Percentiles rank a stretch among this genome's conserved stretches.
Evolutionary conservation across 2,797 vertebrate species (phyloP).

Genomic region (Mus spretus): DNA sequence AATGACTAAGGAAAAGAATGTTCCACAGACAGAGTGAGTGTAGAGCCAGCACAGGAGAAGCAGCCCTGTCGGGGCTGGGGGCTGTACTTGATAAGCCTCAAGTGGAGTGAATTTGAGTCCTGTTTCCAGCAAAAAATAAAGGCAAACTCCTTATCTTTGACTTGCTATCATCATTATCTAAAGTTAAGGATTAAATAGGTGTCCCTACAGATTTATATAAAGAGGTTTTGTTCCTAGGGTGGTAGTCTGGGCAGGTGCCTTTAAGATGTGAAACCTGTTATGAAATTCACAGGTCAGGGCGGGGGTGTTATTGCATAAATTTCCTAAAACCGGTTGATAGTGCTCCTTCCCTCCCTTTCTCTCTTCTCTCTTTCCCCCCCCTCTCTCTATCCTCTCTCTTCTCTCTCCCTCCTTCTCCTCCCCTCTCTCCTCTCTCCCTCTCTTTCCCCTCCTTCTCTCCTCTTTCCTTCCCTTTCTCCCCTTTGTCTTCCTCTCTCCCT

Average conservation of each 20-base stretch:
- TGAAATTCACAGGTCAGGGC: not conserved
- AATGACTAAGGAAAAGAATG: not conserved
- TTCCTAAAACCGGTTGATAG: not conserved
- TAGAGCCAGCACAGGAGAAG: fast-evolving
- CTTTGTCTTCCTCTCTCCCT: no score
- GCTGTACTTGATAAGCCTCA: fast-evolving
- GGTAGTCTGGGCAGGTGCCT: not conserved
- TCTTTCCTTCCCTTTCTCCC: no score
- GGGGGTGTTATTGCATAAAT: not conserved
- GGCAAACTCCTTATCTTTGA: not conserved
- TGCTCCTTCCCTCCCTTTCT: not conserved
- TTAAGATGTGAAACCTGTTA: not conserved
- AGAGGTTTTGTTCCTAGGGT: not conserved
- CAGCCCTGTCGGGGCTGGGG: not conserved
- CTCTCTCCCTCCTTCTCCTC: no score
- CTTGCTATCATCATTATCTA: no score
- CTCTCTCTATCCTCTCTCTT: not conserved
- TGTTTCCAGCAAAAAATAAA: not conserved
- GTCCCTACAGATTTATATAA: not conserved
- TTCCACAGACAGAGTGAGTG: not conserved
- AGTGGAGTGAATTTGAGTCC: not conserved
- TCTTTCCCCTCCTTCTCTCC: fast-evolving
- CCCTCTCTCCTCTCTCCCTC: no score
- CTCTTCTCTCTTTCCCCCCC: not conserved
- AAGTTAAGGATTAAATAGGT: not conserved